Base-by-base conservation (phyloP, 2,888 invertebrate species). In the Thymelicus lineola region DNA sequence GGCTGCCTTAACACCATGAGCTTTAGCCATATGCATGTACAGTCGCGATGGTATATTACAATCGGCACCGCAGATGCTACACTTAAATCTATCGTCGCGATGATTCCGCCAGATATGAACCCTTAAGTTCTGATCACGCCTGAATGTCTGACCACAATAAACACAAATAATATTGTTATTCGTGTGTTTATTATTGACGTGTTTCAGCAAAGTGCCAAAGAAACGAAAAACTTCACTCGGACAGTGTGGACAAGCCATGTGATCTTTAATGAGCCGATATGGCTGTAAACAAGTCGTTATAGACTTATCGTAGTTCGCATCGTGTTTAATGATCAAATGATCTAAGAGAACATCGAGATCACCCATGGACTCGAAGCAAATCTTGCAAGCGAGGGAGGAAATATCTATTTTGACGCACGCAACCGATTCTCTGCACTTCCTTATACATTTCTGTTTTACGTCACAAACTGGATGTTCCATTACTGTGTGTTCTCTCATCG, bases 31-130 rank as follows among this genome's bases (percentile, higher is more conserved):
- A 48, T 93, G 93, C 87, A 91, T 89, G 74, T 92, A 91, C 14
- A 93, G 59, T n/a, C 92, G 83, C 0, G 93, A 92, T 0, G 93
- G 93, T 69, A 91, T 93, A 69, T 88, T 88, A 65, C 93, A 93
- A 0, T 92, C 93, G 0, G 90, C 84, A 0, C 82, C 86, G 69
- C 93, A 93, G 6, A 91, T 86, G 15, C 75, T 87, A 70, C 93
- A 93, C 75, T 88, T 91, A 48, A 93, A 93, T 17, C 90, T 79
- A 0, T 90, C 90, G 50, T 89, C 91, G 55, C 91, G 80, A 64
- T 93, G 93, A 67, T 91, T 91, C 6, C 93, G 77, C 91, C 93
- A 92, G 10, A 93, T 85, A 14, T 93, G 93, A 0, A 92, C 93
- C 0, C 93, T 77, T 9, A 93, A 75, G 71, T 93, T 93, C 71